Evolutionary conservation across 2,797 vertebrate species (phyloP), one percentile per base, ranked within the genome.

Genomic region (Enteromius anoplus): DNA sequence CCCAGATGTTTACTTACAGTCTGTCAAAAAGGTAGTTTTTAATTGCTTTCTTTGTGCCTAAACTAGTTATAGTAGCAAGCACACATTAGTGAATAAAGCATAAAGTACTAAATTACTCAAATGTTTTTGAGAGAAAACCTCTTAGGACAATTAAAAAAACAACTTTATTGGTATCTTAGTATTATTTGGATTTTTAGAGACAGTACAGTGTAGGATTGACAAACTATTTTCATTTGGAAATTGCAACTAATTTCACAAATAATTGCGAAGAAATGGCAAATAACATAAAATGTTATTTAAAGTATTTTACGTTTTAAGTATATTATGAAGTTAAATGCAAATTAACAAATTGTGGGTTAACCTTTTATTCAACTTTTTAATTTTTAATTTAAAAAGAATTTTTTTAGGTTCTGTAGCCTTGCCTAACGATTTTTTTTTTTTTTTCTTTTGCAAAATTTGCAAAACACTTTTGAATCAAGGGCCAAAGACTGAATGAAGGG

Each of bases 1-100:
- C 21, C 37, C 26, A 42, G 34, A 68, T 69, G 72, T 83, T 69
- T 77, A 19, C 62, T 58, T 34, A 49, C 9, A n/a, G 64, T 69
- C 65, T 29, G 60, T 55, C 64, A 51, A 82, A 49, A 68, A 47
- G 34, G n/a, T 75, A 32, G 60, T 21, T 12, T 66, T 73, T 42
- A 17, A 55, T 42, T 76, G 49, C 34, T 58, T n/a, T 68, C 23
- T 68, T 66, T 42, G 23, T 23, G 37, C 17, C 5, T 42, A 9
- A 69, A 51, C 9, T 53, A 40, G 49, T 70, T 26, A 42, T 70
- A 34, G 34, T 70, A 58, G 10, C 21, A 17, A 58, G 37, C 37
- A n/a, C 17, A 58, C n/a, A 70, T 26, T 70, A 26, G 34, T 40
- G 3, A 69, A 17, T 7, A n/a, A n/a, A 55, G n/a, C 47, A 26